phyloP scores from a whole-genome alignment of 1,140 invertebrate genomes.

The Diorhabda sublineata region DNA sequence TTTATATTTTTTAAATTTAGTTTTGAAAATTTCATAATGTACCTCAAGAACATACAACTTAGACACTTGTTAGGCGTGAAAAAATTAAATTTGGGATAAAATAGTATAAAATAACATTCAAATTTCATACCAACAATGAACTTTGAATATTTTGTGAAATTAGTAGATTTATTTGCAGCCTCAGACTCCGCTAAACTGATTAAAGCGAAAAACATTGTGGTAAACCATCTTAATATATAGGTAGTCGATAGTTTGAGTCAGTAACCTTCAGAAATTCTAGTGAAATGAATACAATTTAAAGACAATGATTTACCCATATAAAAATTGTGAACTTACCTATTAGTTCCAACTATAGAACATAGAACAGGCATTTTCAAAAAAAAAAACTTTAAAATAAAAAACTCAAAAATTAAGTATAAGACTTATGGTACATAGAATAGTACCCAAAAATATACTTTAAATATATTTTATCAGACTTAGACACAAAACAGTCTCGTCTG shows the following conservation, averaged over 20 bases:
- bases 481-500: constrained; percentile 39
- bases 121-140: too few relatives aligned
- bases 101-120: too few relatives aligned
- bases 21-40: too few relatives aligned
- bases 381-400: constrained; percentile 10
- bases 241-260: background rate
- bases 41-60: too few relatives aligned
- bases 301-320: background rate
- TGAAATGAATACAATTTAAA: background rate
- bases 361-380: constrained; percentile 42
- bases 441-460: constrained; percentile 42
- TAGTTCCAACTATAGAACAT: constrained; percentile 20
- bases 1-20: too few relatives aligned
- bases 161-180: background rate
- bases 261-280: background rate
- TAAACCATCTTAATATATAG: background rate
- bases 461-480: constrained; percentile 39
- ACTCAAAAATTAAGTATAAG: constrained; percentile 41
- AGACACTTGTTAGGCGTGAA: too few relatives aligned
- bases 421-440: constrained; percentile 46
- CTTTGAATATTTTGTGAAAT: background rate
- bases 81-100: too few relatives aligned
- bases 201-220: background rate
- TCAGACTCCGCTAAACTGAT: background rate
- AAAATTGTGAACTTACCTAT: background rate